Evolutionary conservation across 2,797 vertebrate genomes (phyloP).

Genomic region (Artibeus lituratus): DNA sequence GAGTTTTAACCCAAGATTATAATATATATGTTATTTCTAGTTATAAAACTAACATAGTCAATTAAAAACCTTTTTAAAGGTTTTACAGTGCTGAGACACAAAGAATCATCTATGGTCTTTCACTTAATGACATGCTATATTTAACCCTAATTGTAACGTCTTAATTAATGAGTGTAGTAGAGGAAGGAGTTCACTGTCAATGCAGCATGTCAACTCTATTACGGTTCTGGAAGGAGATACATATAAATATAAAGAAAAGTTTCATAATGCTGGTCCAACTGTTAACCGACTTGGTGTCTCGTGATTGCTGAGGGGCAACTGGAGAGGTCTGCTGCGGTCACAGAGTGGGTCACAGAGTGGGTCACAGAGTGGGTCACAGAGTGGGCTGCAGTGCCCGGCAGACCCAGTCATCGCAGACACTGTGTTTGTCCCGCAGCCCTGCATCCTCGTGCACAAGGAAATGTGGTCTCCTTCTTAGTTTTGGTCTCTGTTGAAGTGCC

Average conservation of each 20-base stretch:
- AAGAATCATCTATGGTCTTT: neutral
- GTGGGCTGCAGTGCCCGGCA: neutral
- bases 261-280: neutral
- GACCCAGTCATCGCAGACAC: neutral
- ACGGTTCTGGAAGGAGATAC: neutral
- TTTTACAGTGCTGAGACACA: neutral
- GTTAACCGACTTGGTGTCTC: neutral
- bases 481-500: neutral
- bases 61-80: neutral
- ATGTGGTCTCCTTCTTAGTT: neutral
- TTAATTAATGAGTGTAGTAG: neutral
- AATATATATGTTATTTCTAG: neutral
- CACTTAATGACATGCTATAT: neutral
- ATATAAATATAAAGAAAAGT: constrained; percentile 21
- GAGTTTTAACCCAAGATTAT: neutral
- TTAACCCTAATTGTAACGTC: neutral
- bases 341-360: neutral
- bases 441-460: neutral
- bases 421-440: neutral
- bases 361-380: no score
- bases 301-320: neutral
- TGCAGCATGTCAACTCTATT: neutral
- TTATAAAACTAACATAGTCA: neutral
- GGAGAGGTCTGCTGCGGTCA: neutral
- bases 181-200: neutral